Percentiles rank a stretch among this genome's conserved stretches.
These are phyloP conservation scores for Podarcis lilfordi DNA, from an alignment of 2,797 vertebrate genomes.

Conservation along the genomic window DNA sequence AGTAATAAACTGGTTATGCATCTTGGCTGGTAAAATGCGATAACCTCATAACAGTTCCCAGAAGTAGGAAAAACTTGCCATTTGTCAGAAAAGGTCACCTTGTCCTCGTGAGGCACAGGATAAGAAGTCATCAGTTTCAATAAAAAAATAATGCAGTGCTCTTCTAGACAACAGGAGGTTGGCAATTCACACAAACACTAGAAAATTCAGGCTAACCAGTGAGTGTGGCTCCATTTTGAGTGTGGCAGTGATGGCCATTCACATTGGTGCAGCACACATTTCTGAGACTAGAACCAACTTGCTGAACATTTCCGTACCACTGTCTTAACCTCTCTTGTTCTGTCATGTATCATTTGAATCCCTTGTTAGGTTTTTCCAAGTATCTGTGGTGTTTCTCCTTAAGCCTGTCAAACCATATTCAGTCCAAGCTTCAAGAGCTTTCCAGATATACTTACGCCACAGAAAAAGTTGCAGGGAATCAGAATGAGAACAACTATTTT, in stretches of 20 bases:
- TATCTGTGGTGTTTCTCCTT: neutral
- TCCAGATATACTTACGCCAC: neutral
- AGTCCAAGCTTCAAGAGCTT: accelerated
- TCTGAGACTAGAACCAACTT: neutral
- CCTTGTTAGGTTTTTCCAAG: neutral
- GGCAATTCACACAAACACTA: neutral
- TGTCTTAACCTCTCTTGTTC: neutral
- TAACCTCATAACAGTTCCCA: neutral
- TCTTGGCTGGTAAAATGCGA: neutral
- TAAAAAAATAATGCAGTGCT: neutral
- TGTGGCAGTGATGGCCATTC: too few relatives aligned
- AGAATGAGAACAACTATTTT: neutral
- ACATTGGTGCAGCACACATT: neutral
- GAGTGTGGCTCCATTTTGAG: neutral
- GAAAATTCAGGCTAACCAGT: neutral
- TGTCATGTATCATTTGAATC: neutral
- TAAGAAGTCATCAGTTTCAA: constrained; percentile 5
- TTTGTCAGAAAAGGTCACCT: constrained; percentile 55
- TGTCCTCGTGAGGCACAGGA: neutral
- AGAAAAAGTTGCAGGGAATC: neutral
- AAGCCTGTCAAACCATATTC: accelerated
- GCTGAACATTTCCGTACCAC: neutral
- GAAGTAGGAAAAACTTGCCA: constrained; percentile 3
- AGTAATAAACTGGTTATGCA: neutral
- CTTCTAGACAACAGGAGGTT: neutral